phyloP scores from a whole-genome alignment of 2,888 invertebrate species.

The Phlogophora meticulosa region DNA sequence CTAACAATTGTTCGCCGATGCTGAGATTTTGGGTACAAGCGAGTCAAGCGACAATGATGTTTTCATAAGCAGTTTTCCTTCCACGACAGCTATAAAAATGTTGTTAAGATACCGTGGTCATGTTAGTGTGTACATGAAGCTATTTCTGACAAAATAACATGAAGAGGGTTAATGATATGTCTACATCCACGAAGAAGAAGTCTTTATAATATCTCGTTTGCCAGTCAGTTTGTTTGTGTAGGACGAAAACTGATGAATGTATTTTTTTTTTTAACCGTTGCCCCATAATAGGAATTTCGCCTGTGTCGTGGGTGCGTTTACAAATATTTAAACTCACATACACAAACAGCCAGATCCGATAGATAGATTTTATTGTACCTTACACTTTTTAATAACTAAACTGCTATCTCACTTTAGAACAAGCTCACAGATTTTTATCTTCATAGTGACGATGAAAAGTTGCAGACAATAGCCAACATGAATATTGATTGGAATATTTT shows the following conservation, averaged over 20 bases:
- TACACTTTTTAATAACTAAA: background rate
- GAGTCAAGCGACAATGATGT: slow-evolving; percentile 18
- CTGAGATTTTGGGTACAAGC: slow-evolving; percentile 32
- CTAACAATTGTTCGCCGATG: slow-evolving; percentile 51
- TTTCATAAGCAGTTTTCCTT: slow-evolving; percentile 30
- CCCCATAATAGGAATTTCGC: too few species aligned
- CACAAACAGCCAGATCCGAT: too few species aligned
- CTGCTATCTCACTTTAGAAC: background rate
- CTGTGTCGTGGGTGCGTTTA: too few species aligned
- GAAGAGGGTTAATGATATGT: background rate
- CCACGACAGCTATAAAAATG: slow-evolving; percentile 29
- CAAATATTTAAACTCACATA: too few species aligned
- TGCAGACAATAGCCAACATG: background rate
- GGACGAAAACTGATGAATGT: too few species aligned
- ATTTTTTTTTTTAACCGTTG: too few species aligned
- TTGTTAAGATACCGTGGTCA: slow-evolving; percentile 12
- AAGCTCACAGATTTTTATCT: too few species aligned
- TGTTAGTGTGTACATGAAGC: background rate
- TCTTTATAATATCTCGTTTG: background rate
- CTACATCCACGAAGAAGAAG: background rate
- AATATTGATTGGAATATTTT: slow-evolving; percentile 12
- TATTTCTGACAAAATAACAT: background rate
- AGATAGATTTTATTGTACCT: too few species aligned
- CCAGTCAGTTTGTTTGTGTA: background rate
- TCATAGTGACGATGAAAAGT: too few species aligned